Conservation (phyloP, 1,140 invertebrate species). For the Lysiphlebus fabarum region DNA sequence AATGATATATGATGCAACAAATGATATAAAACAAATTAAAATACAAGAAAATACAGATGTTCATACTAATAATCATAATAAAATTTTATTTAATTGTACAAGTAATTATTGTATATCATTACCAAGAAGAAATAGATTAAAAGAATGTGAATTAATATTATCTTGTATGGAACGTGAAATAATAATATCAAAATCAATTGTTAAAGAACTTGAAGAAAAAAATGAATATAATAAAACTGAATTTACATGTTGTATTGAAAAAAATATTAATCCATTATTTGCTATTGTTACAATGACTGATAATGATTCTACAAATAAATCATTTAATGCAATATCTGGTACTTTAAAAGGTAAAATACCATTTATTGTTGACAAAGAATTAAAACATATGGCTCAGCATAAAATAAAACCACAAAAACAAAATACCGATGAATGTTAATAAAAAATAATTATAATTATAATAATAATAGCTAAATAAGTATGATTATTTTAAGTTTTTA, state of each 20-base stretch:
- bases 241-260: slow-evolving; percentile 34
- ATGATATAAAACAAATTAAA: slow-evolving; percentile 39
- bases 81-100: slow-evolving; percentile 31
- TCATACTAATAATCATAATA: slow-evolving; percentile 34
- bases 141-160: slow-evolving; percentile 23
- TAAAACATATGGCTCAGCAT: slow-evolving; percentile 38
- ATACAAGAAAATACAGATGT: slow-evolving; percentile 38
- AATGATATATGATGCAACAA: slow-evolving; percentile 20
- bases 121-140: slow-evolving; percentile 30
- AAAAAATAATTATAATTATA: too few relatives aligned
- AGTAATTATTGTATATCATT: slow-evolving; percentile 36
- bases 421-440: too few relatives aligned
- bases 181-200: slow-evolving; percentile 33
- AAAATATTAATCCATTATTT: slow-evolving; percentile 20
- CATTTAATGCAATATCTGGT: slow-evolving; percentile 26
- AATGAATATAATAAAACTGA: slow-evolving; percentile 26
- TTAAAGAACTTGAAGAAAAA: slow-evolving; percentile 20
- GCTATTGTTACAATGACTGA: slow-evolving; percentile 28
- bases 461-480: too few relatives aligned
- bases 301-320: slow-evolving; percentile 19
- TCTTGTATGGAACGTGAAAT: slow-evolving; percentile 39
- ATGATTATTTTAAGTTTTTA: too few relatives aligned
- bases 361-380: slow-evolving; percentile 31
- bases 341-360: slow-evolving; percentile 29
- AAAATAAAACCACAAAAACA: slow-evolving; percentile 24